Conservation (phyloP, 2,888 invertebrate genomes). For the Formica aserva region DNA sequence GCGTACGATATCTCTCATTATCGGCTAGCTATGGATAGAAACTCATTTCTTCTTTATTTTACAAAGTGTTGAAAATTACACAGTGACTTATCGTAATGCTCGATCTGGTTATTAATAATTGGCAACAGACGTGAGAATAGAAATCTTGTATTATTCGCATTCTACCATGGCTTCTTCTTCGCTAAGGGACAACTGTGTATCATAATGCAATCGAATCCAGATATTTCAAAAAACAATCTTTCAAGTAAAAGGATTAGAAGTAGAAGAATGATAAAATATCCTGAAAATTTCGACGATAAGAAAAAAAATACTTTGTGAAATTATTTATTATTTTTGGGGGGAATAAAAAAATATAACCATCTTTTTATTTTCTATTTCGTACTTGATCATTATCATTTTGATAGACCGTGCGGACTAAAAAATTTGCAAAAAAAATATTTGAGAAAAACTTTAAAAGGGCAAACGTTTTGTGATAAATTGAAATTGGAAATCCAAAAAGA, state of each 20-base stretch:
- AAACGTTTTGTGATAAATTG: constrained; percentile 7
- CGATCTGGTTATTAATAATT: constrained; percentile 29
- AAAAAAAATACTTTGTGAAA: not conserved
- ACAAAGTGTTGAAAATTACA: constrained; percentile 23
- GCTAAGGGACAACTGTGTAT: not conserved
- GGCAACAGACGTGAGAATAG: not conserved
- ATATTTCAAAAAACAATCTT: not conserved
- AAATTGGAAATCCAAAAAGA: constrained; percentile 45
- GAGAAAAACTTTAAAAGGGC: not conserved
- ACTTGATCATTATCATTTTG: not conserved
- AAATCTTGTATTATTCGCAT: constrained; percentile 32
- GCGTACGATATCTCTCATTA: constrained; percentile 56
- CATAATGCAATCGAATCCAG: constrained; percentile 5
- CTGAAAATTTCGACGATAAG: not conserved
- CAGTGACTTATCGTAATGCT: constrained; percentile 7
- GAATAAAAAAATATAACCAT: not conserved
- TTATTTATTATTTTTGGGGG: not conserved
- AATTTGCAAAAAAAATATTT: not conserved
- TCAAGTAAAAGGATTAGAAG: not conserved
- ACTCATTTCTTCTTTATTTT: constrained; percentile 22
- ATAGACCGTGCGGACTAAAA: not conserved
- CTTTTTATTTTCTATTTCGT: not conserved
- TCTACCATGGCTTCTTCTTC: not conserved
- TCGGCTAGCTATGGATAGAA: constrained; percentile 43
- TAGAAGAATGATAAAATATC: not conserved